phyloP scores from a whole-genome alignment of 1,140 invertebrate genomes.

The Sycobia sp. region DNA sequence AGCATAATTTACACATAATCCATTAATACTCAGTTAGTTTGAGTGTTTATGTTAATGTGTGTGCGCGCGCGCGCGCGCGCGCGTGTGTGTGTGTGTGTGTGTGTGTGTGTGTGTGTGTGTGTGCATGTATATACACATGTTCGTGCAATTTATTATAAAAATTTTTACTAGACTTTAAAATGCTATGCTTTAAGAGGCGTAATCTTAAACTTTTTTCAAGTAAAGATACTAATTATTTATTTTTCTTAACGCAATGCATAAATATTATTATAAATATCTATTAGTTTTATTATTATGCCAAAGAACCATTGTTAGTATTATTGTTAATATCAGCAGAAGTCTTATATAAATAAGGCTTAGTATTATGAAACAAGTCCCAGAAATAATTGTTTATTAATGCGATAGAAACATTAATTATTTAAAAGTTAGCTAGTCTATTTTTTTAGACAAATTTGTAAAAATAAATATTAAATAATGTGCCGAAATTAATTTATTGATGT shows the following conservation, averaged over 20 bases:
- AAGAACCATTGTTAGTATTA: slow-evolving; percentile 38
- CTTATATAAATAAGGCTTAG: slow-evolving; percentile 30
- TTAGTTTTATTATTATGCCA: slow-evolving; percentile 39
- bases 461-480: slow-evolving; percentile 11
- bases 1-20: slow-evolving; percentile 10
- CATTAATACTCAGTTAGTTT: slow-evolving; percentile 28
- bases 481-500: slow-evolving; percentile 24
- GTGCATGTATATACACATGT: slow-evolving; percentile 21
- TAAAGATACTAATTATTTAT: slow-evolving; percentile 29
- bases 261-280: slow-evolving; percentile 32
- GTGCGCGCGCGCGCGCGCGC: too few relatives aligned
- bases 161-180: slow-evolving; percentile 25
- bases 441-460: slow-evolving; percentile 8
- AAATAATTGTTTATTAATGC: slow-evolving; percentile 22
- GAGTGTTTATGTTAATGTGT: too few relatives aligned
- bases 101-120: too few relatives aligned
- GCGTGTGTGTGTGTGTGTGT: too few relatives aligned
- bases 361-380: slow-evolving; percentile 24
- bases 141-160: slow-evolving; percentile 20
- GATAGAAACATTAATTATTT: slow-evolving; percentile 25
- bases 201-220: neutral
- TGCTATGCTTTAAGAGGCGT: slow-evolving; percentile 1
- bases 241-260: slow-evolving; percentile 12
- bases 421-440: slow-evolving; percentile 17
- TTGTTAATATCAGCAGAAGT: slow-evolving; percentile 30